These are phyloP conservation scores for Heteromormyrus szaboi DNA, from an alignment of 2,797 vertebrate genomes.

Conservation along the genomic window DNA sequence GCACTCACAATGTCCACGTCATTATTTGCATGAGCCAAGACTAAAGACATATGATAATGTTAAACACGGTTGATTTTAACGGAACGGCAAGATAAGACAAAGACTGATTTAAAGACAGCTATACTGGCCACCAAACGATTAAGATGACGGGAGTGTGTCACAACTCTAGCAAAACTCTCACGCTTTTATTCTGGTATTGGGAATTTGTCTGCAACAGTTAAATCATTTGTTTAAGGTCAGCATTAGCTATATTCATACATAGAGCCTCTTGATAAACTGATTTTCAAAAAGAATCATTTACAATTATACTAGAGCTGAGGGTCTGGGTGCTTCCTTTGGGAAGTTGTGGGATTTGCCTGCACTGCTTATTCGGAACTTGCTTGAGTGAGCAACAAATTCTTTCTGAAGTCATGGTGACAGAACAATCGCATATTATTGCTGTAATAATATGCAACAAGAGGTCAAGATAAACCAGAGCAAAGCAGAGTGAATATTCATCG, in stretches of 20 bases:
- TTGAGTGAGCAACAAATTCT: neutral
- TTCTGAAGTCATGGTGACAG: neutral
- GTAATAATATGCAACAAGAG: neutral
- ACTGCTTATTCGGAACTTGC: neutral
- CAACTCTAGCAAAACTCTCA: neutral
- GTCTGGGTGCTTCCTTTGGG: neutral
- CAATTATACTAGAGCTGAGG: neutral
- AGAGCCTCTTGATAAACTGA: neutral
- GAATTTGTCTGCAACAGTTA: neutral
- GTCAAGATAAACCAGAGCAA: neutral
- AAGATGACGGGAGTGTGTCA: neutral
- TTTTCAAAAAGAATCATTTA: neutral
- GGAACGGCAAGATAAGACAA: neutral
- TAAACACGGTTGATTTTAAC: neutral
- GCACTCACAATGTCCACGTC: neutral
- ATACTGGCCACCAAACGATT: neutral
- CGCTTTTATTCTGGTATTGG: neutral
- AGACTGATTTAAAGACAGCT: neutral
- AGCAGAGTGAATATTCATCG: neutral
- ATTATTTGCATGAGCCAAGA: neutral
- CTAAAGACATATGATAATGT: neutral
- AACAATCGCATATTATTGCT: neutral
- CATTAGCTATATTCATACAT: neutral
- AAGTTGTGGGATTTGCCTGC: neutral
- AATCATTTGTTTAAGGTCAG: neutral